Percentiles rank a stretch among this genome's conserved stretches.
These are phyloP conservation scores for Cheumatopsyche charites DNA, from an alignment of 1,140 invertebrate species.

Conservation along the genomic window DNA sequence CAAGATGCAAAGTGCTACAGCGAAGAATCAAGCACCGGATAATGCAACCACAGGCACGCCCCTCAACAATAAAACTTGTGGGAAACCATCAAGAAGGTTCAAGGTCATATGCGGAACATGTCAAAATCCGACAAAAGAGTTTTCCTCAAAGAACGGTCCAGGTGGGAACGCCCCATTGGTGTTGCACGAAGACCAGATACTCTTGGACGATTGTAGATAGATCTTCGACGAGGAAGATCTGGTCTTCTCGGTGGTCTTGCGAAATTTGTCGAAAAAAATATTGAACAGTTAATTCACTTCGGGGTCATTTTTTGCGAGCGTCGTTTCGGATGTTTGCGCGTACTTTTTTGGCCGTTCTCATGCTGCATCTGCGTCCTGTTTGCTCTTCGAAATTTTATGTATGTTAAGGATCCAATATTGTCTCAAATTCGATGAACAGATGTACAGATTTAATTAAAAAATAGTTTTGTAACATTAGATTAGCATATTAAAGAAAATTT, in stretches of 20 bases:
- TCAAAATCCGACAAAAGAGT: too few relatives aligned
- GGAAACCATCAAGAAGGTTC: conserved; percentile 19
- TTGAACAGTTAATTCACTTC: conserved; percentile 20
- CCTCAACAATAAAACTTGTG: neutral
- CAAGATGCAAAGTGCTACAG: neutral
- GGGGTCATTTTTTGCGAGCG: conserved; percentile 20
- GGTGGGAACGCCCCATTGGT: too few relatives aligned
- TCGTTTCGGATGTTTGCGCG: conserved; percentile 2
- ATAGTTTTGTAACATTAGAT: too few relatives aligned
- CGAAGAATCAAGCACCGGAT: conserved; percentile 3
- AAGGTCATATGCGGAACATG: neutral
- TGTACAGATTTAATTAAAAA: too few relatives aligned
- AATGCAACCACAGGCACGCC: conserved; percentile 4
- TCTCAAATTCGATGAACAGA: too few relatives aligned
- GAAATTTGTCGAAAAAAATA: conserved; percentile 7
- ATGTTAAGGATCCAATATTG: too few relatives aligned
- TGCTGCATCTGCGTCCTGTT: conserved; percentile 15
- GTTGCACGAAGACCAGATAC: too few relatives aligned
- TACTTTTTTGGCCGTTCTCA: neutral
- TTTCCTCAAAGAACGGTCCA: too few relatives aligned
- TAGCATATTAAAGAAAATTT: too few relatives aligned
- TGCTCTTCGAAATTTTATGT: too few relatives aligned
- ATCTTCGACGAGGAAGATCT: too few relatives aligned
- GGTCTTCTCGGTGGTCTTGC: neutral
- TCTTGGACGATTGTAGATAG: too few relatives aligned